phyloP scores from a whole-genome alignment of 2,888 invertebrate genomes.

The Eremobia ochroleuca region DNA sequence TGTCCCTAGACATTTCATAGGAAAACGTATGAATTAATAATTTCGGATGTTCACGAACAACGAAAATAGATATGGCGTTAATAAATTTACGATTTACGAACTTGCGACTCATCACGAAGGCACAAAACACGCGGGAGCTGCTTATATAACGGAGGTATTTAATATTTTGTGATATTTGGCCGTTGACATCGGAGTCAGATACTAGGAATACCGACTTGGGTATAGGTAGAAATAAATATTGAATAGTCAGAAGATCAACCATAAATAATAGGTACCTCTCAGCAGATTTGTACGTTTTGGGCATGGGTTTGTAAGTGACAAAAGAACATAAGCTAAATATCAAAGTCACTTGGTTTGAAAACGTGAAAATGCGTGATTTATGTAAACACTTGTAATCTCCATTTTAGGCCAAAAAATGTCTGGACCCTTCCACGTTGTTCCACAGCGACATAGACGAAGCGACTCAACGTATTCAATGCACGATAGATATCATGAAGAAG shows the following conservation, averaged over 20 bases:
- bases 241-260: background rate
- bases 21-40: slow-evolving; percentile 47
- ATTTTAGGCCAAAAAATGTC: slow-evolving; percentile 95
- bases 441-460: slow-evolving; percentile 99
- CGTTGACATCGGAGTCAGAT: background rate
- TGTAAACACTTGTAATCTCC: background rate
- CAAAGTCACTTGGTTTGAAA: background rate
- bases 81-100: slow-evolving; percentile 51
- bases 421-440: slow-evolving; percentile 97
- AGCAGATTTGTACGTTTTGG: background rate
- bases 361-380: background rate
- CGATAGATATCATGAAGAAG: slow-evolving; percentile 92
- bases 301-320: background rate
- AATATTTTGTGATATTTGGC: slow-evolving; percentile 2
- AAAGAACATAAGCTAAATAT: background rate
- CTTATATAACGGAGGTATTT: slow-evolving; percentile 2
- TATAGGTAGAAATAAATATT: background rate
- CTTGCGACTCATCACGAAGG: slow-evolving; percentile 35
- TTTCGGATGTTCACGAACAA: slow-evolving; percentile 30
- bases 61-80: slow-evolving; percentile 17
- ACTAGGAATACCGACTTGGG: background rate
- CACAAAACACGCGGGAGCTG: slow-evolving; percentile 15
- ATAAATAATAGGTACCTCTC: background rate
- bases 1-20: slow-evolving; percentile 15
- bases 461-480: slow-evolving; percentile 94